Percentiles rank a stretch among this genome's conserved stretches.
Conservation (phyloP, 2,113 vertebrate genomes). For the Abramis brama region DNA sequence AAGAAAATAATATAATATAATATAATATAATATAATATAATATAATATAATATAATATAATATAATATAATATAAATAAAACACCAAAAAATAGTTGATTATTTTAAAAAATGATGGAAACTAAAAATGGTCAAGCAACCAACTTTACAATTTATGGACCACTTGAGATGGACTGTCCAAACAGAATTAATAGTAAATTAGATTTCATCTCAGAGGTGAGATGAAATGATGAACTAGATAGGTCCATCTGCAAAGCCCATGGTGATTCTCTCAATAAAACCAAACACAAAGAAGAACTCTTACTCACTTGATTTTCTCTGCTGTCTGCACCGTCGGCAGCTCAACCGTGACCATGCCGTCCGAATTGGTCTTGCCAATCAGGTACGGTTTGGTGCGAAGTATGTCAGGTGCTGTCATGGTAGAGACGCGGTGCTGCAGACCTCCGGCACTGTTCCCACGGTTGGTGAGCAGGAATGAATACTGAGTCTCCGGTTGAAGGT, state of each 20-base stretch:
- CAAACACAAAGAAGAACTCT: neutral
- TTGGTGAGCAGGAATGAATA: conserved; percentile 98
- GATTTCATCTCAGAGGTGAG: neutral
- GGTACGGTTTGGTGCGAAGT: conserved; percentile 89
- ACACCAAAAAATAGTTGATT: no score
- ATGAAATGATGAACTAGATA: neutral
- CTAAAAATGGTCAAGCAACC: neutral
- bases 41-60: no score
- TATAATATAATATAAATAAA: no score
- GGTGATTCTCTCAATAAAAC: neutral
- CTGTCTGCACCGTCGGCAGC: conserved; percentile 88
- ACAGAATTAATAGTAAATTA: neutral
- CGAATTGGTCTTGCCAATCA: conserved; percentile 91
- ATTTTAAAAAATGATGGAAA: neutral
- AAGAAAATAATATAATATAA: neutral
- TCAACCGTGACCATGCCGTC: conserved; percentile 96
- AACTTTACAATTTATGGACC: neutral
- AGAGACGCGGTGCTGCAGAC: conserved; percentile 94
- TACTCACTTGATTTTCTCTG: conserved; percentile 90
- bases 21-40: no score
- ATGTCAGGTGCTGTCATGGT: conserved; percentile 94
- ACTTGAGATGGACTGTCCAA: neutral
- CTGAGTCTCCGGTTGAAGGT: conserved; percentile 93
- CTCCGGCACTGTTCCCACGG: conserved; percentile 95
- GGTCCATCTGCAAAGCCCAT: no score